A percentile compares a stretch with the other conserved stretches of the same genome.
These are phyloP conservation scores for Hesperia comma DNA, from an alignment of 2,888 invertebrate species.

Conservation along the genomic window DNA sequence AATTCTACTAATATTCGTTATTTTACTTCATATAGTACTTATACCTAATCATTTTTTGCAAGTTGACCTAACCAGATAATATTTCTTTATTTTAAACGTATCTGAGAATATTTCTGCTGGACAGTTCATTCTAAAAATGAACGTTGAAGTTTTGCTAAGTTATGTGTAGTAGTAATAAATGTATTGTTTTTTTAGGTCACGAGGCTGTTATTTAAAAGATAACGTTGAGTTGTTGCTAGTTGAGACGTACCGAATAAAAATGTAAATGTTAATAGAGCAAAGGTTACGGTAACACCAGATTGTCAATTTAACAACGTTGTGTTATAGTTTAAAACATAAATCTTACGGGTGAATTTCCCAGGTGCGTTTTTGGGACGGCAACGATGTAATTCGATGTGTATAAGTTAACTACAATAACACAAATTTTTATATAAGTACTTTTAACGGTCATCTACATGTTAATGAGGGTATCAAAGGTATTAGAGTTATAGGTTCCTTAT, in stretches of 20 bases:
- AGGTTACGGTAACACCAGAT: slow-evolving; percentile 80
- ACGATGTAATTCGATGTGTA: no score
- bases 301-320: slow-evolving; percentile 52
- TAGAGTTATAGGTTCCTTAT: no score
- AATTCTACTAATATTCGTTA: slow-evolving; percentile 7
- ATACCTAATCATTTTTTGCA: not conserved
- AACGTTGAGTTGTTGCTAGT: slow-evolving; percentile 72
- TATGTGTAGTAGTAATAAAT: slow-evolving; percentile 3
- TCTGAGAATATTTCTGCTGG: no score
- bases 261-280: slow-evolving; percentile 72
- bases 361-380: no score
- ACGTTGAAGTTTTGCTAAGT: not conserved
- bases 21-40: not conserved
- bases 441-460: no score
- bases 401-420: no score
- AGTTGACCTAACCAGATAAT: not conserved
- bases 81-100: no score
- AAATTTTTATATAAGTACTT: no score
- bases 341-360: no score
- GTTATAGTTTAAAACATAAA: slow-evolving; percentile 19
- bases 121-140: not conserved
- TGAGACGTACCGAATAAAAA: slow-evolving; percentile 76
- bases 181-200: slow-evolving; percentile 74
- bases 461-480: no score
- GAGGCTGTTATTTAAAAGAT: slow-evolving; percentile 77